Percentiles rank a stretch among this genome's conserved stretches.
phyloP scores from a whole-genome alignment of 2,888 invertebrate genomes.

The Thyatira batis region DNA sequence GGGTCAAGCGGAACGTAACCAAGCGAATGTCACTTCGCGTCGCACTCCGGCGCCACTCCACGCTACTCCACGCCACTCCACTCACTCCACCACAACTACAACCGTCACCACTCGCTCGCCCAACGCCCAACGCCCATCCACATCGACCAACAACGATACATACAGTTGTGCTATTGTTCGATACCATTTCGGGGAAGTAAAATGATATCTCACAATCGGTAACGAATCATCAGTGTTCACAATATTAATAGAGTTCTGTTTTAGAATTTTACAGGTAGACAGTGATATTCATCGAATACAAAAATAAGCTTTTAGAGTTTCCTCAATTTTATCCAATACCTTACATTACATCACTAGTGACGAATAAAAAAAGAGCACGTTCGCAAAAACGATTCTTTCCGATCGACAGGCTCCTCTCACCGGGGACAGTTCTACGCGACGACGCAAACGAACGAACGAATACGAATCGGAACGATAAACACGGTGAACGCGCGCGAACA shows the following conservation, averaged over 20 bases:
- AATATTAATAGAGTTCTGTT: conserved; percentile 58
- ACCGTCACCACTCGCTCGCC: too few species aligned
- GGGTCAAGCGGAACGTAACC: conserved; percentile 44
- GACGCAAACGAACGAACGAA: conserved; percentile 47
- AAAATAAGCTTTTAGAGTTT: conserved; percentile 81
- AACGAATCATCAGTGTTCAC: conserved; percentile 45
- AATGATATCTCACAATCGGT: conserved; percentile 71
- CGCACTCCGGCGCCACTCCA: conserved; percentile 34
- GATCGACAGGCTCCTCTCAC: conserved; percentile 59
- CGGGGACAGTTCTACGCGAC: conserved; percentile 59
- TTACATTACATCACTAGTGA: conserved; percentile 75
- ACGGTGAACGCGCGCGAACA: conserved; percentile 65
- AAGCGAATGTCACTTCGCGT: conserved; percentile 56
- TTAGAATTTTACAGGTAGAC: conserved; percentile 75
- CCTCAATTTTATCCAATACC: conserved; percentile 76
- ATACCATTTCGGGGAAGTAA: conserved; percentile 76
- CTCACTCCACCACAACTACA: too few species aligned
- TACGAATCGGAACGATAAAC: conserved; percentile 60
- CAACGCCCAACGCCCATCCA: conserved; percentile 24
- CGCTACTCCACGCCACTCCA: too few species aligned
- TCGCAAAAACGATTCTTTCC: conserved; percentile 67
- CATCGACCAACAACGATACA: conserved; percentile 53
- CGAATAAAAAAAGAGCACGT: conserved; percentile 69
- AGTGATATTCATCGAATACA: conserved; percentile 78
- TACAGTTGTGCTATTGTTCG: conserved; percentile 60